These are phyloP conservation scores for Cephus pygmeus DNA, from an alignment of 2,888 invertebrate species.

Conservation along the genomic window DNA sequence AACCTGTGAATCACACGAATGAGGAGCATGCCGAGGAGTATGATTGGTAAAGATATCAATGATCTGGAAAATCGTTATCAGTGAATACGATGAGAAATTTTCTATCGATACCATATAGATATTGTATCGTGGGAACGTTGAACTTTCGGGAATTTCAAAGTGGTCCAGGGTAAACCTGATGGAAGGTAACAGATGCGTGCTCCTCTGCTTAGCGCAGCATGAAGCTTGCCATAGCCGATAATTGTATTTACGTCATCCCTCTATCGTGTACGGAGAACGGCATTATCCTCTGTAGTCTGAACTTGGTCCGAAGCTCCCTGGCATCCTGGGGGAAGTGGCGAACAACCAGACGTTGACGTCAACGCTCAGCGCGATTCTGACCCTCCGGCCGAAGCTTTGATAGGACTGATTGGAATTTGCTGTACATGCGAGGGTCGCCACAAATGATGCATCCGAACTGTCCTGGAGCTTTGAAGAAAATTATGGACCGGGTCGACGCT, in stretches of 20 bases:
- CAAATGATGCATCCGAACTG: conserved; percentile 43
- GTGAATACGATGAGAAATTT: no score
- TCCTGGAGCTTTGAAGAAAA: conserved; percentile 28
- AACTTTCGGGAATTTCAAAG: not conserved
- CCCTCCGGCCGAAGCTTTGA: conserved; percentile 43
- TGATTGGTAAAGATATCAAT: not conserved
- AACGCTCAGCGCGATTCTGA: conserved; percentile 10
- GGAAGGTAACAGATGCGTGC: not conserved
- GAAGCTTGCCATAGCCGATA: conserved; percentile 37
- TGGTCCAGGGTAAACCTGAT: not conserved
- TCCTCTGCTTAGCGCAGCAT: conserved; percentile 8
- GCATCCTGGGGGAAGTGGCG: not conserved
- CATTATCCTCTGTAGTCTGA: conserved; percentile 42
- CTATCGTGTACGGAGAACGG: conserved; percentile 34
- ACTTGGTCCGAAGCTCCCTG: conserved; percentile 17
- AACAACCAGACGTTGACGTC: not conserved
- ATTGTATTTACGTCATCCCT: conserved; percentile 55
- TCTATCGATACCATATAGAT: not conserved
- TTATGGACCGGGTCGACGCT: conserved; percentile 1
- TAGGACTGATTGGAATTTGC: conserved; percentile 58
- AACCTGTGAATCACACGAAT: no score
- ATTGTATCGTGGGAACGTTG: not conserved
- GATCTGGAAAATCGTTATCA: not conserved
- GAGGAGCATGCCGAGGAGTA: not conserved
- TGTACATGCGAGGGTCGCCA: conserved; percentile 32